Base-by-base conservation (phyloP, 2,888 invertebrate genomes). In the Chydorus sphaericus region DNA sequence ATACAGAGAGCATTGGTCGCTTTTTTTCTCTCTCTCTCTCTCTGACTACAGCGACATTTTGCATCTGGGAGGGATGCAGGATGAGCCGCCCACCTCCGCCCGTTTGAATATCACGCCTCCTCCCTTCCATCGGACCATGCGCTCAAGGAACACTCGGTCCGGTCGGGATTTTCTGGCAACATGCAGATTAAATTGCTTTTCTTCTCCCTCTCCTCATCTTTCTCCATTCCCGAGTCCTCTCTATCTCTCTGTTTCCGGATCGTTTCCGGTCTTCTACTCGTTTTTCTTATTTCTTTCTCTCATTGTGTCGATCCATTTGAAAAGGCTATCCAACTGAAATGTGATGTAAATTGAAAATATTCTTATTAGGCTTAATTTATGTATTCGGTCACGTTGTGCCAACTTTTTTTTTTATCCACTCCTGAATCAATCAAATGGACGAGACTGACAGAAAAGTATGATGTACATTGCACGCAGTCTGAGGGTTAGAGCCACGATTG, bases 401-500 rank as follows among this genome's bases (percentile, higher is more conserved):
- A 23, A 23, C 44, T 36, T 20, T 16, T 10, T 23, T n/a, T 23
- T 1, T 1, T 20, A 20, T 23, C 23, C 36, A n/a, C 36, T 36
- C 8, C 23, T 1, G 38, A 16, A 4, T 11, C n/a, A 20, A 10
- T 39, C 20, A 7, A n/a, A 8, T 16, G 38, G 14, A 16, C 14
- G 38, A n/a, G n/a, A n/a, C n/a, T n/a, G n/a, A n/a, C n/a, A n/a
- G n/a, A n/a, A n/a, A n/a, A n/a, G n/a, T n/a, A 14, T 14, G 8
- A 14, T n/a, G 14, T 8, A 8, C 33, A 8, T 8, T 33, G 33
- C 33, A 8, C 14, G 28, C 14, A 23, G 44, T 44, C 44, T 26
- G 28, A 44, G 44, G 44, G 44, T 44, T 44, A 44, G 28, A 44
- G 44, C 44, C 26, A 44, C 44, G 44, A 44, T 44, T 44, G 44